phyloP scores from a whole-genome alignment of 2,888 invertebrate species.

The Cremastinae sp. region DNA sequence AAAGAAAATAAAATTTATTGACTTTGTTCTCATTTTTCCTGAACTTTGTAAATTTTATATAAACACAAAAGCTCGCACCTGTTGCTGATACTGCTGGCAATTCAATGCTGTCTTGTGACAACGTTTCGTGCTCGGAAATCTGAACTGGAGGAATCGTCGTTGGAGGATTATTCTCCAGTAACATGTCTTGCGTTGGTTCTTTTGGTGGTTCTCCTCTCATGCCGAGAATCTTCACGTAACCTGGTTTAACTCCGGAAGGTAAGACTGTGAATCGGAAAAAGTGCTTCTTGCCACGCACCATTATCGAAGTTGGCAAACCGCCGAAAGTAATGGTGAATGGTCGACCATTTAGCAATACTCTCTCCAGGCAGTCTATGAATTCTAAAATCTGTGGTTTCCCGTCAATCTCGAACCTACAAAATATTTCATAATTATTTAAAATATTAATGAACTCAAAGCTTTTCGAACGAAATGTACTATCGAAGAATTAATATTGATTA shows the following conservation, averaged over 20 bases:
- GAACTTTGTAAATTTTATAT: too few species aligned
- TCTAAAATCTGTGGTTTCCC: constrained; percentile 88
- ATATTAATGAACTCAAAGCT: too few species aligned
- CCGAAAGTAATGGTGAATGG: constrained; percentile 91
- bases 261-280: constrained; percentile 91
- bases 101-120: constrained; percentile 75
- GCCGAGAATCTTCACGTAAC: constrained; percentile 85
- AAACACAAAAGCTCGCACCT: constrained; percentile 59
- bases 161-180: constrained; percentile 57
- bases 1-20: too few species aligned
- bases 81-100: constrained; percentile 67
- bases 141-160: constrained; percentile 1
- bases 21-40: too few species aligned
- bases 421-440: too few species aligned
- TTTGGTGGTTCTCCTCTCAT: constrained; percentile 85
- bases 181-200: constrained; percentile 61
- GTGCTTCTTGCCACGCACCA: constrained; percentile 88
- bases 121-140: constrained; percentile 70
- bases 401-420: constrained; percentile 84
- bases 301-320: constrained; percentile 90
- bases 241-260: constrained; percentile 87
- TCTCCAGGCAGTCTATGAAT: constrained; percentile 89
- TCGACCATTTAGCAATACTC: constrained; percentile 89
- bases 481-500: too few species aligned
- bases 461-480: too few species aligned